Conservation (phyloP, 1,140 invertebrate species). For the Ylistrum balloti region DNA sequence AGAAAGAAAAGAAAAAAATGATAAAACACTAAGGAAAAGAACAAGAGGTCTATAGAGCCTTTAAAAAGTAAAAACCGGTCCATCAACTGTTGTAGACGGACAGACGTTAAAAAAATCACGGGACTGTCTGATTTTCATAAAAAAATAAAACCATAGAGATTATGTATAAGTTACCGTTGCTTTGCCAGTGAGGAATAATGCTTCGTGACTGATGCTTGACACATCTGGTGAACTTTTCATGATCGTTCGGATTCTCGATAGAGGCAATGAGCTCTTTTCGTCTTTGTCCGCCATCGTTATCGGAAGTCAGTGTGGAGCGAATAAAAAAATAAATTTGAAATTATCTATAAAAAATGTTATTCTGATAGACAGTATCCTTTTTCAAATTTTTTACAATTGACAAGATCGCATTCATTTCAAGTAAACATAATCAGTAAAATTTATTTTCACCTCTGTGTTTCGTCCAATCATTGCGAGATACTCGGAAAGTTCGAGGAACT, state of each 20-base stretch:
- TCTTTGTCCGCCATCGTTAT: conserved; percentile 82
- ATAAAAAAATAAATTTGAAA: neutral
- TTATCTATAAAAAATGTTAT: too few species aligned
- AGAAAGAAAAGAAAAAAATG: conserved; percentile 56
- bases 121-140: too few species aligned
- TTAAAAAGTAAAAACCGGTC: neutral
- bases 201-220: conserved; percentile 89
- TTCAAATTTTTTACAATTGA: too few species aligned
- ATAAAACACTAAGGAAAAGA: too few species aligned
- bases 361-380: too few species aligned
- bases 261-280: conserved; percentile 84
- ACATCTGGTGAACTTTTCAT: conserved; percentile 94
- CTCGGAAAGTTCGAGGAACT: neutral
- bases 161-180: conserved; percentile 88
- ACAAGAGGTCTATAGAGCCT: too few species aligned
- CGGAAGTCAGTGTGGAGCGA: conserved; percentile 14
- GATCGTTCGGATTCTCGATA: conserved; percentile 90
- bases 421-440: too few species aligned
- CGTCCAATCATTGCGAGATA: neutral
- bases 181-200: conserved; percentile 83
- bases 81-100: too few species aligned
- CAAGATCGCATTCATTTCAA: too few species aligned
- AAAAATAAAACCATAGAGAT: too few species aligned
- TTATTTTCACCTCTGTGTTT: neutral
- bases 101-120: too few species aligned